phyloP scores from a whole-genome alignment of 2,797 vertebrate genomes.

The Xiphophorus birchmanni region DNA sequence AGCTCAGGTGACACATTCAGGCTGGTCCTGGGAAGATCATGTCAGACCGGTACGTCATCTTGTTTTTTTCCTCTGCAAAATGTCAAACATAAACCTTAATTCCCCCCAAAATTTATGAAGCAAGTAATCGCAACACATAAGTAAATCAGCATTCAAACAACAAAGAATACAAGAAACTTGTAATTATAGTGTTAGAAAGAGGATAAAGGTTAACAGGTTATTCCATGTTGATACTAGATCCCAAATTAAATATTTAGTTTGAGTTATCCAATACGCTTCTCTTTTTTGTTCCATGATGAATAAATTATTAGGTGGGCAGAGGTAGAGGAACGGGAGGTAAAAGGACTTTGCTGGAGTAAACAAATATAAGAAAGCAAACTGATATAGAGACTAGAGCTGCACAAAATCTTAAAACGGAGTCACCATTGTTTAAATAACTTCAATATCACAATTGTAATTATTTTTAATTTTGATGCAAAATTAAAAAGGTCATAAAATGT shows the following conservation, averaged over 20 bases:
- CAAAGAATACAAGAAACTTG: neutral
- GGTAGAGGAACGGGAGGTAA: neutral
- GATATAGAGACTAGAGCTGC: neutral
- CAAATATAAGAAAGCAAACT: neutral
- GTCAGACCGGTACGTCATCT: neutral
- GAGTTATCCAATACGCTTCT: conserved; percentile 34
- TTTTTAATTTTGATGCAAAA: too few species aligned
- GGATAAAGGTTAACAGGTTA: conserved; percentile 26
- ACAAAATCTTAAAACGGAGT: neutral
- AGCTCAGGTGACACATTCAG: conserved; percentile 44
- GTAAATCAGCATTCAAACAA: neutral
- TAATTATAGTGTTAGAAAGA: conserved; percentile 9
- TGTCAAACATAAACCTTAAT: neutral
- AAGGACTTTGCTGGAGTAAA: neutral
- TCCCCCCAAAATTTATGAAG: neutral
- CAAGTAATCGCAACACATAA: neutral
- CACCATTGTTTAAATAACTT: neutral
- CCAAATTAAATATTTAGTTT: conserved; percentile 89
- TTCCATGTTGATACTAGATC: conserved; percentile 75
- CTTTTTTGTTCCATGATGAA: conserved; percentile 39
- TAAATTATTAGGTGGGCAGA: conserved; percentile 45
- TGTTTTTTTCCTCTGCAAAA: neutral
- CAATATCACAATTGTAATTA: neutral
- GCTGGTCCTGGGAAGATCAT: neutral
- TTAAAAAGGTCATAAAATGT: neutral